Percentiles rank a stretch among this genome's conserved stretches.
These are phyloP conservation scores for Pachyrhynchus sulphureomaculatus DNA, from an alignment of 1,140 invertebrate genomes.

Conservation along the genomic window DNA sequence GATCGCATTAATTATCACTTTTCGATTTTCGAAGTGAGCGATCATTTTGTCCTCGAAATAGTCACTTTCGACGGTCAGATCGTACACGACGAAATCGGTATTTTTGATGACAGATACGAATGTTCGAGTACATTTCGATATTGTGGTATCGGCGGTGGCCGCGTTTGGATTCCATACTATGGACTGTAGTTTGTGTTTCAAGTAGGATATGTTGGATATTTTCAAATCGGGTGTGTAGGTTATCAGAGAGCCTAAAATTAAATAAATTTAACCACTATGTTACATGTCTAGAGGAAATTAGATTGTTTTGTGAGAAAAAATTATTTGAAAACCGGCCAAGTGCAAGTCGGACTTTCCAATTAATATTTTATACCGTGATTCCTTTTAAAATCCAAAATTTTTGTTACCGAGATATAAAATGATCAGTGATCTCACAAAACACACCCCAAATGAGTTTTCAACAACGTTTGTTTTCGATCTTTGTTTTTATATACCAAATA, in stretches of 20 bases:
- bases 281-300: background rate
- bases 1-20: conserved; percentile 59
- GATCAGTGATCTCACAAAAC: no score
- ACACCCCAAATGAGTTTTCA: no score
- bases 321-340: no score
- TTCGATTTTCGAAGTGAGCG: conserved; percentile 62
- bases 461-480: no score
- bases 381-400: no score
- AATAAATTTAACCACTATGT: background rate
- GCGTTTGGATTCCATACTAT: conserved; percentile 72
- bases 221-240: conserved; percentile 39
- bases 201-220: conserved; percentile 47
- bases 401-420: no score
- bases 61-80: conserved; percentile 14
- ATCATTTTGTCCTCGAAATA: conserved; percentile 50
- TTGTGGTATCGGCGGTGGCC: conserved; percentile 50
- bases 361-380: no score
- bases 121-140: conserved; percentile 61
- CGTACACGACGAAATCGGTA: conserved; percentile 58
- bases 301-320: no score
- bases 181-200: conserved; percentile 60
- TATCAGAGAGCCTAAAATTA: conserved; percentile 17
- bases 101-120: conserved; percentile 61
- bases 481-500: no score
- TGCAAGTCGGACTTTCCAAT: no score